These are phyloP conservation scores for Oplegnathus fasciatus DNA, from an alignment of 2,113 vertebrate species.

Conservation along the genomic window DNA sequence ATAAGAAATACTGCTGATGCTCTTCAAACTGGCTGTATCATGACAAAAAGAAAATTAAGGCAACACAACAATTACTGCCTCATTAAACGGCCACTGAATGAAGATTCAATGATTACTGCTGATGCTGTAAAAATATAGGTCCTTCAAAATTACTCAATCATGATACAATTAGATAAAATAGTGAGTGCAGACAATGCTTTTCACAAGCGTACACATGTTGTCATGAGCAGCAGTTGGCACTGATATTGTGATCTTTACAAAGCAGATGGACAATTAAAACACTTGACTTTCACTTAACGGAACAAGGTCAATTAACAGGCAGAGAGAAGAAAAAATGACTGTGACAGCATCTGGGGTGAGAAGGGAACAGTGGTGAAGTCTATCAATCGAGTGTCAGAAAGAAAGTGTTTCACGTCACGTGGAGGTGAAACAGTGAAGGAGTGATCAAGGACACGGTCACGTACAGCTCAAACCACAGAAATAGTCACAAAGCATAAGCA, in stretches of 20 bases:
- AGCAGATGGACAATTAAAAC: background rate
- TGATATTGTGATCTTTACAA: background rate
- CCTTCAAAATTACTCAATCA: background rate
- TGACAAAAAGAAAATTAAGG: background rate
- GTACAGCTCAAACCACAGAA: conserved; percentile 29
- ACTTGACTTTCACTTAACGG: background rate
- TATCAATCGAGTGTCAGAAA: conserved; percentile 13
- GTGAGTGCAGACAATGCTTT: background rate
- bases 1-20: conserved; percentile 1
- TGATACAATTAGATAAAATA: background rate
- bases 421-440: conserved; percentile 50
- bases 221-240: conserved; percentile 10
- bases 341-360: conserved; percentile 17
- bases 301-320: conserved; percentile 5
- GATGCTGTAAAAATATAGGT: background rate
- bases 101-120: background rate
- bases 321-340: background rate
- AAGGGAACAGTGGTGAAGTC: conserved; percentile 3
- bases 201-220: background rate
- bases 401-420: conserved; percentile 28
- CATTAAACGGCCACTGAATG: background rate
- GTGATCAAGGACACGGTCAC: background rate
- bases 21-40: background rate
- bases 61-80: background rate
- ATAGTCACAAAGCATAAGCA: conserved; percentile 17